Conservation (phyloP, 1,140 invertebrate species). For the Drosophila busckii region DNA sequence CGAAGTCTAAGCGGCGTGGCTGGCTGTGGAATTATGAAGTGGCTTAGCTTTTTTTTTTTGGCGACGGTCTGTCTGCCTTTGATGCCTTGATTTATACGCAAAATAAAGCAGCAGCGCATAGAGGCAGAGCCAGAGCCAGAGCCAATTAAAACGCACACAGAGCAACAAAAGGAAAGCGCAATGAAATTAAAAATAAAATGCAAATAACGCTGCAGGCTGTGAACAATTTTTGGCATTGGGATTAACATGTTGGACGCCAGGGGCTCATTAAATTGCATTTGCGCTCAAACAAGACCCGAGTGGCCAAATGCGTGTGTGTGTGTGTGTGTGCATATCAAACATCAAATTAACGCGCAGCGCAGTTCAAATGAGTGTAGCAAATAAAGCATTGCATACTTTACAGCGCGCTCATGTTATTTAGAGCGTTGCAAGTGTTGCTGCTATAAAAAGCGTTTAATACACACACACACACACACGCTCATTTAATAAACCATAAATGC, state of each 20-base stretch:
- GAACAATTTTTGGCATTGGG: conserved; percentile 22
- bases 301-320: conserved; percentile 12
- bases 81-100: conserved; percentile 61
- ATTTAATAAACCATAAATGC: too few relatives aligned
- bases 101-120: conserved; percentile 26
- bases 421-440: too few relatives aligned
- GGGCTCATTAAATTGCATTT: conserved; percentile 70
- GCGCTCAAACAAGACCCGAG: conserved; percentile 40
- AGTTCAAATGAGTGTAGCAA: conserved; percentile 8
- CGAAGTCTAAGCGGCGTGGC: too few relatives aligned
- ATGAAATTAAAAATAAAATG: conserved; percentile 49
- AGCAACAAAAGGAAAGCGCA: conserved; percentile 3
- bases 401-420: too few relatives aligned
- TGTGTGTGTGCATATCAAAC: conserved; percentile 47
- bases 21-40: conserved; percentile 26
- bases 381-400: too few relatives aligned
- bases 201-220: conserved; percentile 17
- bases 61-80: conserved; percentile 39
- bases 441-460: too few relatives aligned
- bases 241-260: conserved; percentile 69
- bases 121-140: not conserved
- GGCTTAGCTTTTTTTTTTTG: not conserved
- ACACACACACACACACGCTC: too few relatives aligned
- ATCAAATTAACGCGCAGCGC: conserved; percentile 53
- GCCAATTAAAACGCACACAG: not conserved